Base-by-base conservation (phyloP, 2,888 invertebrate species). In the Orthosia incerta region DNA sequence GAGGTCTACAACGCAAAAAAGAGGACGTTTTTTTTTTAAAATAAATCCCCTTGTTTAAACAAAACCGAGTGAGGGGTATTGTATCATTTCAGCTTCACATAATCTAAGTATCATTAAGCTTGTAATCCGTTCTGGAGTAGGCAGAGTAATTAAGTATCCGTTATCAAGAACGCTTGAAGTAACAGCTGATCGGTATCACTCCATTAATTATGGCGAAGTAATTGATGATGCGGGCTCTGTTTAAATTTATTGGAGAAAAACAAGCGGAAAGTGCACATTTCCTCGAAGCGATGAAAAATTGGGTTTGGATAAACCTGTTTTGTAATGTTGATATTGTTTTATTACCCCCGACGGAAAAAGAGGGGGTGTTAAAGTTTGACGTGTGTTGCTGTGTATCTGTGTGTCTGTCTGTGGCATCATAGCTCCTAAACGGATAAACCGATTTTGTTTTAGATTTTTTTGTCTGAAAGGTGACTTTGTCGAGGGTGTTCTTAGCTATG, bases 161-260 rank as follows among this genome's bases (percentile, higher is more conserved):
- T 20, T 75, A 75, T 67, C 69, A 57, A 51, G 53, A 72, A 68
- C 46, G 67, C 67, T 71, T 80, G 31, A 83, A 60, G 69, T 74
- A 84, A 67, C 84, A 74, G 69, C 69, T 84, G 84, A 81, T 80
- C 15, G 56, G 56, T 61, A 61, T 76, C 60, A 20, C 20, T 2
- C 76, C 81, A 84, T 86, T 74, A 86, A 86, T 86, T 80, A 75
- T 72, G 76, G 70, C 13, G 31, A 62, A 76, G 75, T 78, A 82
- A 85, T 85, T 85, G 80, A 85, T 85, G 83, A 85, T 86, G 77
- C 72, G 83, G 87, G 83, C 48, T 71, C 65, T 68, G 57, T 64
- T 75, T 46, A 74, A 75, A 68, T 66, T 66, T 61, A 63, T 69
- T 66, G 56, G 57, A 62, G 57, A 78, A 82, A 76, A 79, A 80